These are phyloP conservation scores for Spinus olivaceus DNA, from an alignment of 2,797 vertebrate species.

Conservation along the genomic window DNA sequence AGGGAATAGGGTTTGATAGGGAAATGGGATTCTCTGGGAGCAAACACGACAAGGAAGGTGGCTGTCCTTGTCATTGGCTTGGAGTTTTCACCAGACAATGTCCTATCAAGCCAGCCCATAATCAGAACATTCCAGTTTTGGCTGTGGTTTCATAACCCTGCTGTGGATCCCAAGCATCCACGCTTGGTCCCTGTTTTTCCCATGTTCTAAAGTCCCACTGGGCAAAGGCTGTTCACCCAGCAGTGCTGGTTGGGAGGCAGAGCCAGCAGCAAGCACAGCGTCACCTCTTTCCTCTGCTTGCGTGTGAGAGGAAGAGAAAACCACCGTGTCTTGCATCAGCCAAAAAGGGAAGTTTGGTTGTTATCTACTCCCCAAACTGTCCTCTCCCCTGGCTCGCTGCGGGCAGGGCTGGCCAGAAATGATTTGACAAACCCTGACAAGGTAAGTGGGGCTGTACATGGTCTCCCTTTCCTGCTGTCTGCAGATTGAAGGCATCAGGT, in stretches of 20 bases:
- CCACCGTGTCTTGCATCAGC: background rate
- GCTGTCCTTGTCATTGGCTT: background rate
- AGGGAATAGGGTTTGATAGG: background rate
- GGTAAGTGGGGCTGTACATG: background rate
- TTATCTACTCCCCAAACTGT: background rate
- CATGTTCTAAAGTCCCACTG: background rate
- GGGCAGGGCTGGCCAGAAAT: background rate
- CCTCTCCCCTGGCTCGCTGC: background rate
- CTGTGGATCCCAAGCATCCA: background rate
- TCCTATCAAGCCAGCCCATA: background rate
- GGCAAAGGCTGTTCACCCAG: background rate
- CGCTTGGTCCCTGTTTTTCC: background rate
- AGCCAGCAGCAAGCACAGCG: background rate
- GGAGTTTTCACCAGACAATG: background rate
- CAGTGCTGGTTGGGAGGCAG: background rate
- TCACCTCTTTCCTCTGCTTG: background rate
- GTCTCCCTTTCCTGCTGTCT: background rate
- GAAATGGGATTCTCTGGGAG: background rate
- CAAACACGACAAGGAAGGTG: background rate
- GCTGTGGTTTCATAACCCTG: background rate
- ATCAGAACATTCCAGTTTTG: background rate
- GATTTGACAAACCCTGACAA: background rate
- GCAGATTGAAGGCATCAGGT: background rate
- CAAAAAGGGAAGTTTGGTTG: background rate
- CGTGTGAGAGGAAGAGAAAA: slow-evolving; percentile 34